Percentiles rank a stretch among this genome's conserved stretches.
phyloP scores from a whole-genome alignment of 2,888 invertebrate genomes.

The Scrobipalpa atriplicella region DNA sequence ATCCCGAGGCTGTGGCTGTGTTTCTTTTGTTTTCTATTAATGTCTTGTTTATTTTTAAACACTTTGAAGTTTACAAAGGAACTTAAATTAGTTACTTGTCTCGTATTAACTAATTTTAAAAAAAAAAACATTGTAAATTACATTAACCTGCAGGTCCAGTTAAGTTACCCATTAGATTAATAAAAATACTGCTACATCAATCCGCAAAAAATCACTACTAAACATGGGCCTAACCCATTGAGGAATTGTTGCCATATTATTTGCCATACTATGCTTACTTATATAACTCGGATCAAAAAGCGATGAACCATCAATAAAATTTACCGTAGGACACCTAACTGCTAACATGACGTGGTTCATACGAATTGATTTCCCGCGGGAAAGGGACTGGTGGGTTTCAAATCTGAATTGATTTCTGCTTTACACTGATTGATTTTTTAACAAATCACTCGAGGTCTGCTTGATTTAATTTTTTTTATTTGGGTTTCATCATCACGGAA shows the following conservation, averaged over 20 bases:
- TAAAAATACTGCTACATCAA: too few relatives aligned
- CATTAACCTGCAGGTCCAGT: too few relatives aligned
- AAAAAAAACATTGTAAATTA: too few relatives aligned
- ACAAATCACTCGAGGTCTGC: constrained; percentile 40
- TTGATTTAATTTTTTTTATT: constrained; percentile 41
- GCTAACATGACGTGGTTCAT: neutral
- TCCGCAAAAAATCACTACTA: too few relatives aligned
- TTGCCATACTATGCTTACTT: too few relatives aligned
- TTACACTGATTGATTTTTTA: constrained; percentile 29
- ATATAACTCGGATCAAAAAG: constrained; percentile 50
- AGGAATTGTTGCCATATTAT: too few relatives aligned
- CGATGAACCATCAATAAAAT: constrained; percentile 60
- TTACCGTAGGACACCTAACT: constrained; percentile 11
- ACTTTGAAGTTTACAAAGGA: too few relatives aligned
- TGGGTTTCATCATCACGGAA: constrained; percentile 32
- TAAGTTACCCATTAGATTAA: too few relatives aligned
- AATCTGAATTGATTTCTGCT: constrained; percentile 14
- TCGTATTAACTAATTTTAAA: too few relatives aligned
- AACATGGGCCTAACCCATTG: too few relatives aligned
- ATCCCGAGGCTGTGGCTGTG: neutral
- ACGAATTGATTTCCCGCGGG: constrained; percentile 25
- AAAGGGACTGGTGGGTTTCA: constrained; percentile 3
- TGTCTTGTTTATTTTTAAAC: too few relatives aligned
- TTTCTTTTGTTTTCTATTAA: neutral
- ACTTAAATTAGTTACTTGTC: too few relatives aligned